Percentiles rank a stretch among this genome's conserved stretches.
phyloP scores from a whole-genome alignment of 2,113 vertebrate species.

The Proteles cristata region DNA sequence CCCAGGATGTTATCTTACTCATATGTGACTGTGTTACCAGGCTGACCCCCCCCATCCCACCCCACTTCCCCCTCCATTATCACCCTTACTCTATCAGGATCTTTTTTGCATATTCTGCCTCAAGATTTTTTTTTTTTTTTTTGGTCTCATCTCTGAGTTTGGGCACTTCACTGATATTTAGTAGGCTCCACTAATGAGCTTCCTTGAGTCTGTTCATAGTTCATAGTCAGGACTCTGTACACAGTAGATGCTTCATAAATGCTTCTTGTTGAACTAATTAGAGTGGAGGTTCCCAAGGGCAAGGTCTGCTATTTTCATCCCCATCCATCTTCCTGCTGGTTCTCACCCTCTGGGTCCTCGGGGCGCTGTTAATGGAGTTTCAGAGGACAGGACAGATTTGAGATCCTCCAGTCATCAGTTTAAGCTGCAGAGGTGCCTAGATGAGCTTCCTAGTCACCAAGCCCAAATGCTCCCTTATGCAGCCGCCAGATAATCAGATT shows the following conservation, averaged over 20 bases:
- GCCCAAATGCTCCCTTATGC: neutral
- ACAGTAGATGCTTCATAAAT: conserved; percentile 47
- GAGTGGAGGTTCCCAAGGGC: neutral
- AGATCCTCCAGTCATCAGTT: neutral
- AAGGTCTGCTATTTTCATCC: neutral
- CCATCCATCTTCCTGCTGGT: neutral
- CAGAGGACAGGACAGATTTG: neutral
- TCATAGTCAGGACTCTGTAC: neutral
- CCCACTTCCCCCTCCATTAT: neutral
- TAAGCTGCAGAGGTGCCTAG: neutral
- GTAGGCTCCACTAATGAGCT: neutral
- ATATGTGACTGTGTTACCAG: neutral
- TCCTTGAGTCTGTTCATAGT: neutral
- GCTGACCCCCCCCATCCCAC: too few relatives aligned
- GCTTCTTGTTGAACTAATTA: neutral
- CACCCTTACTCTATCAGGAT: neutral
- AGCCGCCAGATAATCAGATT: conserved; percentile 28
- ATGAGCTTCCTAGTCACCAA: conserved; percentile 27
- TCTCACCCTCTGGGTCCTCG: neutral
- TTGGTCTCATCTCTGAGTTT: neutral
- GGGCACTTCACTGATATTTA: neutral
- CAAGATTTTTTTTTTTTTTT: neutral
- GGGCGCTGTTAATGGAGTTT: neutral
- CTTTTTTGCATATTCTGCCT: neutral
- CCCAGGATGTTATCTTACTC: neutral